phyloP scores from a whole-genome alignment of 1,140 invertebrate genomes.

The Chlorops oryzae region DNA sequence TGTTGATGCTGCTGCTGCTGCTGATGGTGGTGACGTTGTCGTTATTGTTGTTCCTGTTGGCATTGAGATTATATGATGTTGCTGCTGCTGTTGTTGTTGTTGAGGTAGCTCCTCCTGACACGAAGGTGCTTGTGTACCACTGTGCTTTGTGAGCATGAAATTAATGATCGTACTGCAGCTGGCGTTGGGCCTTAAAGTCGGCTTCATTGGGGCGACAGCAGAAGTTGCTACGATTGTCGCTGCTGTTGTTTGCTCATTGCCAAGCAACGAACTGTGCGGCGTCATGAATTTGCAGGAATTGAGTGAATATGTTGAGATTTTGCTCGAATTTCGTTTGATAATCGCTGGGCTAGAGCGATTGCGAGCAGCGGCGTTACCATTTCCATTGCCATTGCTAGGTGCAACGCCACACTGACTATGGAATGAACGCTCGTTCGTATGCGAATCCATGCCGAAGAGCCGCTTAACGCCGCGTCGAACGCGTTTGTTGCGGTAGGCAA shows the following conservation, averaged over 20 bases:
- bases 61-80: not conserved
- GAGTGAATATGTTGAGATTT: slow-evolving; percentile 36
- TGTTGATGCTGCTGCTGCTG: slow-evolving; percentile 2
- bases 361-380: slow-evolving; percentile 13
- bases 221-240: slow-evolving; percentile 14
- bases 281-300: slow-evolving; percentile 38
- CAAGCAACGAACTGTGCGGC: slow-evolving; percentile 33
- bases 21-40: not conserved
- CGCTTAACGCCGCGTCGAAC: slow-evolving; percentile 65
- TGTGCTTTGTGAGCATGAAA: slow-evolving; percentile 20
- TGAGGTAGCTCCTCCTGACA: too few species aligned
- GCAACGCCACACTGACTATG: slow-evolving; percentile 38
- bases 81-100: not conserved
- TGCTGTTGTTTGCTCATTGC: slow-evolving; percentile 23
- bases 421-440: slow-evolving; percentile 27
- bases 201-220: slow-evolving; percentile 4
- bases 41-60: not conserved
- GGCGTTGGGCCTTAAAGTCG: slow-evolving; percentile 32
- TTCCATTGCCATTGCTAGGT: slow-evolving; percentile 18
- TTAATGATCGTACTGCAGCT: slow-evolving; percentile 45
- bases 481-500: slow-evolving; percentile 69
- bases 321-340: slow-evolving; percentile 38
- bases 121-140: too few species aligned
- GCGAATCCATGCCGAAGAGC: slow-evolving; percentile 52
- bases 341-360: slow-evolving; percentile 14